A percentile compares a stretch with the other conserved stretches of the same genome.
Evolutionary conservation across 2,113 vertebrate species (phyloP).

Genomic region (Leucoraja erinaceus): DNA sequence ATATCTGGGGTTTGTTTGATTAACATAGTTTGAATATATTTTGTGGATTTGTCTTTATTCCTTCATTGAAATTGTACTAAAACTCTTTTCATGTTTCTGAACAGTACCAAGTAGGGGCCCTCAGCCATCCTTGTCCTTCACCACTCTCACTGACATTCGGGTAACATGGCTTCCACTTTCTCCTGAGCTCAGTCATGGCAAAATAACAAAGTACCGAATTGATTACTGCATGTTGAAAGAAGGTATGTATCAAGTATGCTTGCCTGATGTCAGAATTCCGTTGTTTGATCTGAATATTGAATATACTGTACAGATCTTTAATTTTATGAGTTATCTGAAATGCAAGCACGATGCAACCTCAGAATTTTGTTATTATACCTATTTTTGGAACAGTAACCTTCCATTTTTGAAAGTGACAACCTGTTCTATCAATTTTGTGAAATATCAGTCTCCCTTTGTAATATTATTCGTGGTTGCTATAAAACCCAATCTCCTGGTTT

Average conservation of each 20-base stretch:
- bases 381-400: not conserved
- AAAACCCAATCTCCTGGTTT: not conserved
- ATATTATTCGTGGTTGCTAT: not conserved
- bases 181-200: constrained; percentile 73
- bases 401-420: not conserved
- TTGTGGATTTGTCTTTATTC: not conserved
- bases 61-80: not conserved
- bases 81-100: not conserved
- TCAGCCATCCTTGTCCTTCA: constrained; percentile 80
- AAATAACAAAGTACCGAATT: constrained; percentile 80
- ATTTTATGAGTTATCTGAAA: no score
- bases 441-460: not conserved
- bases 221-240: constrained; percentile 78
- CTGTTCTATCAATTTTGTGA: not conserved
- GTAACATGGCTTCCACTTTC: constrained; percentile 84
- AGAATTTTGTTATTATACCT: not conserved
- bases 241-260: constrained; percentile 59
- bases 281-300: not conserved
- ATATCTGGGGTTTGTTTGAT: not conserved
- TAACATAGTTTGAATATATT: not conserved
- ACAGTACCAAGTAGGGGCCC: constrained; percentile 83
- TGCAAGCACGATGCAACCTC: not conserved
- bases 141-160: constrained; percentile 76
- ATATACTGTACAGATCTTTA: not conserved
- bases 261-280: constrained; percentile 1